phyloP scores from a whole-genome alignment of 2,797 vertebrate genomes.

The Rhynchotus rufescens region DNA sequence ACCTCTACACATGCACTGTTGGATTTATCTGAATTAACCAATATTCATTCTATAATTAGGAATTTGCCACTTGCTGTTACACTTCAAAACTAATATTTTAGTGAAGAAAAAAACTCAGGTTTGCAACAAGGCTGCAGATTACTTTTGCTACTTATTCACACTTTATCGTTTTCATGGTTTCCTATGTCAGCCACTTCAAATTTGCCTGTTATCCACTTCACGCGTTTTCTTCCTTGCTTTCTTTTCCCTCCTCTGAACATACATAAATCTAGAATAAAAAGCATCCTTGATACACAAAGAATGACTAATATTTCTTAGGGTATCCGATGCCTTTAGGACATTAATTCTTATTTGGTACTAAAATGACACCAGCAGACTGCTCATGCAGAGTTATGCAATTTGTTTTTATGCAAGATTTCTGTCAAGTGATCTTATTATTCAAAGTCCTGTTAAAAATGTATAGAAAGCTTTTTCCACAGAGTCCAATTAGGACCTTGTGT shows the following conservation, averaged over 20 bases:
- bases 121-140: neutral
- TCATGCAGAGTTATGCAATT: neutral
- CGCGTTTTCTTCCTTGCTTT: constrained; percentile 6
- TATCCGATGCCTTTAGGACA: constrained; percentile 39
- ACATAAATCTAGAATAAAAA: constrained; percentile 22
- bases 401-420: neutral
- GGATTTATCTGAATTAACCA: neutral
- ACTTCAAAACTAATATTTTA: neutral
- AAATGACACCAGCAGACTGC: neutral
- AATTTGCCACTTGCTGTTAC: neutral
- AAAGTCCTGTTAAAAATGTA: neutral
- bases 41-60: neutral
- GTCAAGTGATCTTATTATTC: neutral
- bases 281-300: neutral
- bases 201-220: neutral
- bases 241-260: neutral
- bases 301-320: constrained; percentile 29
- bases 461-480: neutral
- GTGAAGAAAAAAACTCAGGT: neutral
- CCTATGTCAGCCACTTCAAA: neutral
- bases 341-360: constrained; percentile 47
- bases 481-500: neutral
- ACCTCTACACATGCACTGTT: neutral
- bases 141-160: neutral
- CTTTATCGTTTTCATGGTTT: neutral